Percentiles rank a stretch among this genome's conserved stretches.
Evolutionary conservation across 2,888 invertebrate genomes (phyloP).

Genomic region (Esperia sulphurella): DNA sequence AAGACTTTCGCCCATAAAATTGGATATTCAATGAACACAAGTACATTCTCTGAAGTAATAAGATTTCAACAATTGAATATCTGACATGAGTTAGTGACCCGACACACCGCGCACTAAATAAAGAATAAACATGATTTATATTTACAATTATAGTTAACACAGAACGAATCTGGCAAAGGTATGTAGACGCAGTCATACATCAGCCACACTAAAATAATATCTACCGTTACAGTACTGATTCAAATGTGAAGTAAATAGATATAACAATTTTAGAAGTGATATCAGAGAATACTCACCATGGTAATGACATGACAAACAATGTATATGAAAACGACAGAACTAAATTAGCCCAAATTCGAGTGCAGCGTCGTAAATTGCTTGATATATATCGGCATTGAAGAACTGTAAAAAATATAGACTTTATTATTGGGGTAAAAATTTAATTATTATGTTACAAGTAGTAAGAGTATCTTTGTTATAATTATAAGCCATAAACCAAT

Average conservation of each 20-base stretch:
- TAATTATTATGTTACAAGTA: not conserved
- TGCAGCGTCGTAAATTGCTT: constrained; percentile 53
- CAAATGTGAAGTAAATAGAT: not conserved
- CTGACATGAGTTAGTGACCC: too few species aligned
- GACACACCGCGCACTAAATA: too few species aligned
- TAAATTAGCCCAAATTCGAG: constrained; percentile 64
- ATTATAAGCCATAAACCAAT: constrained; percentile 9
- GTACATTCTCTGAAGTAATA: too few species aligned
- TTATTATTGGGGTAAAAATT: too few species aligned
- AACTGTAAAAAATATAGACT: constrained; percentile 34
- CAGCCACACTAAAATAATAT: not conserved
- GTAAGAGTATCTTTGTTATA: not conserved
- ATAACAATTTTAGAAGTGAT: not conserved
- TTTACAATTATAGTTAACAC: too few species aligned
- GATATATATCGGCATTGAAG: constrained; percentile 64
- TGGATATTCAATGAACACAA: too few species aligned
- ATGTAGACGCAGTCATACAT: too few species aligned
- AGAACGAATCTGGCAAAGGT: too few species aligned
- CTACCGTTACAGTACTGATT: not conserved
- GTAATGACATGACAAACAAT: constrained; percentile 57
- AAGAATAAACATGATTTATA: too few species aligned
- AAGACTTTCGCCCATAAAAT: too few species aligned
- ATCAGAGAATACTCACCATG: constrained; percentile 50
- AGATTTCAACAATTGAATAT: too few species aligned
- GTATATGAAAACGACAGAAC: constrained; percentile 68